These are phyloP conservation scores for Corythornis madagascariensis DNA, from an alignment of 2,113 vertebrate species.

Conservation along the genomic window DNA sequence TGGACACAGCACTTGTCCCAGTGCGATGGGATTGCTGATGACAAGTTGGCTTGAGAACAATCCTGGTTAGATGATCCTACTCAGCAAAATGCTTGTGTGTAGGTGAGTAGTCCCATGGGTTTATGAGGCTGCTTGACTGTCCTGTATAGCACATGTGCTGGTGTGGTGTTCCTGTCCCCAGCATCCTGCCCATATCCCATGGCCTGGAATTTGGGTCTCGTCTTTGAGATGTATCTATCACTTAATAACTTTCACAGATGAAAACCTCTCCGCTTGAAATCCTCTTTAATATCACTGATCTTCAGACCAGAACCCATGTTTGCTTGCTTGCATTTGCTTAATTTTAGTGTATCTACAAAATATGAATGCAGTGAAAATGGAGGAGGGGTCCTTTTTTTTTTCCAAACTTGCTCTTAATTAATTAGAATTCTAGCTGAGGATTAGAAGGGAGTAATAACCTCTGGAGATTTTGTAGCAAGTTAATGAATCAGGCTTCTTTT, in stretches of 20 bases:
- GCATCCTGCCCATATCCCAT: background rate
- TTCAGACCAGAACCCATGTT: background rate
- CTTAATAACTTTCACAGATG: background rate
- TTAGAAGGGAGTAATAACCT: background rate
- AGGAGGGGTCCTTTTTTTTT: rapidly evolving
- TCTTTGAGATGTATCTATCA: background rate
- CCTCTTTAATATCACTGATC: background rate
- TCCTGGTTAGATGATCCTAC: background rate
- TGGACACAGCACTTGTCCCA: background rate
- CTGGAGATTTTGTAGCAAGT: background rate
- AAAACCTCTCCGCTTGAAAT: background rate
- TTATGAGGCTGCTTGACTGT: background rate
- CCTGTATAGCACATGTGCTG: rapidly evolving
- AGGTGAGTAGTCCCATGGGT: background rate
- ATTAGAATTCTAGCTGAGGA: background rate
- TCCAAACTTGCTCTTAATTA: background rate
- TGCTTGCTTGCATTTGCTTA: background rate
- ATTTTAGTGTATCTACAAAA: background rate
- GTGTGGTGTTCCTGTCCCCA: background rate
- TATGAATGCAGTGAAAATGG: background rate
- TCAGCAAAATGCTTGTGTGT: rapidly evolving
- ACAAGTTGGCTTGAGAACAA: background rate
- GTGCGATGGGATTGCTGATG: background rate
- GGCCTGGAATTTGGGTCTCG: background rate
- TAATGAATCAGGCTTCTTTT: background rate